These are phyloP conservation scores for Triops cancriformis DNA, from an alignment of 1,140 invertebrate genomes.

Conservation along the genomic window DNA sequence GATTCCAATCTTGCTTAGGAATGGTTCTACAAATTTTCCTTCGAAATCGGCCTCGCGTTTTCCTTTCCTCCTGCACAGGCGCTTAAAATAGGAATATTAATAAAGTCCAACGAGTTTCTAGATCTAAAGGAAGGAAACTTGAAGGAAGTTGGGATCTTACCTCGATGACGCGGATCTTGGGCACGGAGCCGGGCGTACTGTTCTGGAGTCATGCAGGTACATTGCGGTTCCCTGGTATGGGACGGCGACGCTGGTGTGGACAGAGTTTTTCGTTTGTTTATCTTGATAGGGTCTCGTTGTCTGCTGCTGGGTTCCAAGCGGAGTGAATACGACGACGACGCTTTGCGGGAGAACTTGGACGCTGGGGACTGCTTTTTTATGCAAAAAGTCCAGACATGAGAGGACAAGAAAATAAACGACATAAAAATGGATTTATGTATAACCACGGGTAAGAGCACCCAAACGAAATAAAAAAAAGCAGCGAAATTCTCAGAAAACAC, in stretches of 20 bases:
- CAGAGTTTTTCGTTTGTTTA: conserved; percentile 65
- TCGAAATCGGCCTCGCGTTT: too few relatives aligned
- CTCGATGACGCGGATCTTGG: conserved; percentile 74
- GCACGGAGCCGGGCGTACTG: conserved; percentile 74
- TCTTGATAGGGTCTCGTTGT: conserved; percentile 28
- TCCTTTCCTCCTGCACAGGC: too few relatives aligned
- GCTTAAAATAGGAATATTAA: too few relatives aligned
- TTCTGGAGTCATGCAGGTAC: conserved; percentile 89
- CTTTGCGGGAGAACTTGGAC: conserved; percentile 94
- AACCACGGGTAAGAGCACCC: neutral
- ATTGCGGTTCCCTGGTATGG: conserved; percentile 76
- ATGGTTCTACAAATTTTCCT: too few relatives aligned
- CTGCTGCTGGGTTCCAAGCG: conserved; percentile 61
- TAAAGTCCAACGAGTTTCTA: too few relatives aligned
- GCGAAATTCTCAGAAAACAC: neutral
- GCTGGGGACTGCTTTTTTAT: conserved; percentile 66
- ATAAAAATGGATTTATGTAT: neutral
- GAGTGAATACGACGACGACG: conserved; percentile 89
- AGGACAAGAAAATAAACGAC: neutral
- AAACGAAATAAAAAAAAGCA: neutral
- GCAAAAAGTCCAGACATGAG: neutral
- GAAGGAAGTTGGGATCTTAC: conserved; percentile 34
- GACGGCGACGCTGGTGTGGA: conserved; percentile 91
- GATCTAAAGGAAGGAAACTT: too few relatives aligned
- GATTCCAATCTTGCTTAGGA: too few relatives aligned